Evolutionary conservation across 2,797 vertebrate genomes (phyloP).

Genomic region (Sebastes vulpes): DNA sequence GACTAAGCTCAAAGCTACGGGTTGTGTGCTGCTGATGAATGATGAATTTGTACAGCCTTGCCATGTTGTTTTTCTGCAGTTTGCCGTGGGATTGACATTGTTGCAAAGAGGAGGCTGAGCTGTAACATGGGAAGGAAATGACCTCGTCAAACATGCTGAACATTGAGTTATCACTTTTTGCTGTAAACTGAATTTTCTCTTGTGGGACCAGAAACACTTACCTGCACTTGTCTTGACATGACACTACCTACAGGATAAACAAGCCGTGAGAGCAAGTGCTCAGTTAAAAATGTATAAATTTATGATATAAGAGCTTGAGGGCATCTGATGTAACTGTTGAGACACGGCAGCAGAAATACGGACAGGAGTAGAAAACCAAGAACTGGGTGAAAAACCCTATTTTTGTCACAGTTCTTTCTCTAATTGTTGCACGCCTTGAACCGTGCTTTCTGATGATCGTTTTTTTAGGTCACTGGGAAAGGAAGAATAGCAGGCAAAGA

Average conservation of each 20-base stretch:
- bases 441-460: slow-evolving; percentile 5
- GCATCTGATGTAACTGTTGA: slow-evolving; percentile 45
- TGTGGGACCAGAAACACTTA: slow-evolving; percentile 2
- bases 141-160: slow-evolving; percentile 13
- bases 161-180: slow-evolving; percentile 17
- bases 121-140: slow-evolving; percentile 19
- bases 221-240: slow-evolving; percentile 23
- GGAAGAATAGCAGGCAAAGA: slow-evolving; percentile 46
- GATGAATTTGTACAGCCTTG: slow-evolving; percentile 57
- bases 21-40: slow-evolving; percentile 51
- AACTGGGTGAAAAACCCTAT: slow-evolving; percentile 6
- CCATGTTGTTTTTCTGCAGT: slow-evolving; percentile 49
- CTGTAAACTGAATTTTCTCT: background rate
- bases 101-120: slow-evolving; percentile 28
- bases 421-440: slow-evolving; percentile 27
- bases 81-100: slow-evolving; percentile 33
- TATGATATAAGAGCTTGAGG: slow-evolving; percentile 29
- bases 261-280: slow-evolving; percentile 22
- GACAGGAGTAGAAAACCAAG: slow-evolving; percentile 6
- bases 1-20: slow-evolving; percentile 34
- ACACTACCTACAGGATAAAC: slow-evolving; percentile 31
- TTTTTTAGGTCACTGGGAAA: slow-evolving; percentile 59
- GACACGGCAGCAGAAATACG: background rate
- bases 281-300: slow-evolving; percentile 27
- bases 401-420: slow-evolving; percentile 18